phyloP scores from a whole-genome alignment of 2,888 invertebrate species.

The Pyrgus malvae region DNA sequence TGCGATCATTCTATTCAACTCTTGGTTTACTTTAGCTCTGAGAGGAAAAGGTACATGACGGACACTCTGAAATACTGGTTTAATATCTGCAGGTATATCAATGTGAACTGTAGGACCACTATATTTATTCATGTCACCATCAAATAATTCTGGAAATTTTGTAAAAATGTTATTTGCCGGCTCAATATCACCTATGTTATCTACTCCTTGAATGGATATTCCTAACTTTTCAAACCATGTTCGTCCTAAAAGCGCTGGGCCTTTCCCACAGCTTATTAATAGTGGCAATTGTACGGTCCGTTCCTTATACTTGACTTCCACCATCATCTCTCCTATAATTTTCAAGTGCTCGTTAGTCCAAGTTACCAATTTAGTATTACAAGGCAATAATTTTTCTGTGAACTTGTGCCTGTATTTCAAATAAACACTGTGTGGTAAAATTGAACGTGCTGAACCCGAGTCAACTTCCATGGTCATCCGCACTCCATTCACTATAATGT shows the following conservation, averaged over 20 bases:
- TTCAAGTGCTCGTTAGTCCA: slow-evolving; percentile 11
- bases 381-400: neutral
- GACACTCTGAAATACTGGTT: neutral
- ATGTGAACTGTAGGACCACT: neutral
- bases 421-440: slow-evolving; percentile 7
- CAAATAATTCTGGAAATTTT: neutral
- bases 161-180: neutral
- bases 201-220: neutral
- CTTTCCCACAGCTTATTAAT: slow-evolving; percentile 6
- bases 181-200: neutral
- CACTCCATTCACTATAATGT: neutral
- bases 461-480: neutral
- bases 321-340: slow-evolving; percentile 7
- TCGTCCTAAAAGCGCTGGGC: neutral
- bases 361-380: neutral
- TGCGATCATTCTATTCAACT: neutral
- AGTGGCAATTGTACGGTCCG: neutral
- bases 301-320: neutral
- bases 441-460: neutral
- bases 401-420: neutral
- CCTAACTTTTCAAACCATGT: neutral
- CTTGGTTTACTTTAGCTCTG: neutral
- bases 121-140: neutral
- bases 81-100: neutral
- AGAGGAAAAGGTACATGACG: neutral